Conservation (phyloP, 2,113 vertebrate genomes). For the Silurus asotus region DNA sequence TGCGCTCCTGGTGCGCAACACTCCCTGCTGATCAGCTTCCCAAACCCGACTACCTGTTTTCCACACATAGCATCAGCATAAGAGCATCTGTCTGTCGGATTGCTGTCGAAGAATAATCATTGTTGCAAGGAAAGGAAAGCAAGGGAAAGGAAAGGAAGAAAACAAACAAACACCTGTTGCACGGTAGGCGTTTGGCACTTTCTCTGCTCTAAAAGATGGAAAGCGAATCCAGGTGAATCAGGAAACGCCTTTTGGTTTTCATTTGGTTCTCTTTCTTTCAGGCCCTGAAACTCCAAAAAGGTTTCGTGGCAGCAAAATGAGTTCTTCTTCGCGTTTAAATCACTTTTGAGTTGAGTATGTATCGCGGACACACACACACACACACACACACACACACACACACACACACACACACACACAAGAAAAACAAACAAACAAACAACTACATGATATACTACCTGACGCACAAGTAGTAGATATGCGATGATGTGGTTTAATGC, state of each 20-base stretch:
- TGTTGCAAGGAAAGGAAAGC: no score
- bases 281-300: neutral
- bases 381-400: no score
- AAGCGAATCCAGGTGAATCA: neutral
- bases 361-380: neutral
- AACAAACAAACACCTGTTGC: conserved; percentile 1
- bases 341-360: neutral
- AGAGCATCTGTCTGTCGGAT: neutral
- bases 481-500: no score
- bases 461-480: neutral
- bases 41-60: conserved; percentile 62
- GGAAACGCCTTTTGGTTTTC: neutral
- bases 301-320: no score
- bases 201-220: neutral
- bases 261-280: neutral
- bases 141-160: neutral
- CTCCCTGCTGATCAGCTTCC: conserved; percentile 65
- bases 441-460: no score
- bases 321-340: neutral
- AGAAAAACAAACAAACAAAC: no score
- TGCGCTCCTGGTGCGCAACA: conserved; percentile 53
- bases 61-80: conserved; percentile 22
- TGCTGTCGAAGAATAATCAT: no score
- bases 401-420: no score
- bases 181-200: conserved; percentile 7